phyloP scores from a whole-genome alignment of 53 echinoderm and acorn worm genomes.

The Echinarachnius parma region DNA sequence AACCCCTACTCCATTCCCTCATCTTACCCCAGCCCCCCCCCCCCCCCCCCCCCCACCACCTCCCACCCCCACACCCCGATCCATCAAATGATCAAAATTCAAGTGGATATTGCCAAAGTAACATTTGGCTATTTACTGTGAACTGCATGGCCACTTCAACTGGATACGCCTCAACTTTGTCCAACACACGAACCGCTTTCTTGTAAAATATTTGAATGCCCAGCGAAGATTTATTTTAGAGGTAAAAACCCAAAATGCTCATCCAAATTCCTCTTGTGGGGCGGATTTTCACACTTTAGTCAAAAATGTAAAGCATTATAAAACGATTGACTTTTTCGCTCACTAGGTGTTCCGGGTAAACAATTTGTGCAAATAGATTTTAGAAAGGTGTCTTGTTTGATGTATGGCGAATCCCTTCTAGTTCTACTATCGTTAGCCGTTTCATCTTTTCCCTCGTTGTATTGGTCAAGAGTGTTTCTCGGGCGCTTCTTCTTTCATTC shows the following conservation, averaged over 20 bases:
- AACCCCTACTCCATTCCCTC: no score
- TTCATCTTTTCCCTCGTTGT: not conserved
- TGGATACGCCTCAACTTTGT: not conserved
- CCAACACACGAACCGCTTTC: not conserved
- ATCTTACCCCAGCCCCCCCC: no score
- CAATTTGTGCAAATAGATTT: constrained; percentile 16
- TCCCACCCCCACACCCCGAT: no score
- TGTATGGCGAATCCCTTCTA: not conserved
- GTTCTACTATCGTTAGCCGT: not conserved
- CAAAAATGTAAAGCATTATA: constrained; percentile 6
- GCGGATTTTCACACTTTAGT: constrained; percentile 38
- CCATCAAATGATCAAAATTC: no score
- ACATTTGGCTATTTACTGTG: constrained; percentile 26
- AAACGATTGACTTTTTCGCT: constrained; percentile 7
- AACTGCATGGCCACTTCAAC: not conserved
- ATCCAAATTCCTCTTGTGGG: constrained; percentile 9
- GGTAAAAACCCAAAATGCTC: constrained; percentile 6
- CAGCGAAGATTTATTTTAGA: not conserved
- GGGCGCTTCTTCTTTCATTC: not conserved
- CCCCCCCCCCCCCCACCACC: no score
- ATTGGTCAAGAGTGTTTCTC: not conserved
- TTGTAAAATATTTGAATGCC: not conserved
- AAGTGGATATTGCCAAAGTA: no score
- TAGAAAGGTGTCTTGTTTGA: constrained; percentile 15
- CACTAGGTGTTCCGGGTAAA: constrained; percentile 8